Conservation (phyloP, 2,888 invertebrate genomes). For the Lasioglossum oenotherae region DNA sequence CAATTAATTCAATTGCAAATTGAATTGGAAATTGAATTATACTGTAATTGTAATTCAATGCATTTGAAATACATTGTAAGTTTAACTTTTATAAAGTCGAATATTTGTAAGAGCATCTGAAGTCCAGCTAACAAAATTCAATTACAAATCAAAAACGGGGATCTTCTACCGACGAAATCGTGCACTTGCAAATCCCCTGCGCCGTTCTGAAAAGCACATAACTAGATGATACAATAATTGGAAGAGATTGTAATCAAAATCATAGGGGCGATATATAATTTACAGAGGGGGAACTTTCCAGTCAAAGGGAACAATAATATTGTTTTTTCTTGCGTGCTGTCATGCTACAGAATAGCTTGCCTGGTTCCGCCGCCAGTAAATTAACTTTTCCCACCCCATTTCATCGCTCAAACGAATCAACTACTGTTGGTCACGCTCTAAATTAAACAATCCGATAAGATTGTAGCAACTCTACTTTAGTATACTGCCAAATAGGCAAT, state of each 20-base stretch:
- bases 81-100: background rate
- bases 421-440: background rate
- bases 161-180: background rate
- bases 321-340: background rate
- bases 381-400: background rate
- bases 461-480: background rate
- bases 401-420: background rate
- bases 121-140: background rate
- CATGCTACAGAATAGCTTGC: background rate
- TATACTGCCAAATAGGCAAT: background rate
- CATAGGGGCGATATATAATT: background rate
- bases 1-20: background rate
- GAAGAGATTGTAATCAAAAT: background rate
- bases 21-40: too few relatives aligned
- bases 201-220: background rate
- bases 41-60: background rate
- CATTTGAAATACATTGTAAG: background rate
- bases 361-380: background rate
- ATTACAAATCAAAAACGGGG: background rate
- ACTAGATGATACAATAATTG: background rate
- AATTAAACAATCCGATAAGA: background rate
- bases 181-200: background rate
- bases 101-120: background rate
- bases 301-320: background rate
- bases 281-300: background rate